Evolutionary conservation across 2,797 vertebrate species (phyloP), one percentile per base, ranked within the genome.

Genomic region (Danio choprae): DNA sequence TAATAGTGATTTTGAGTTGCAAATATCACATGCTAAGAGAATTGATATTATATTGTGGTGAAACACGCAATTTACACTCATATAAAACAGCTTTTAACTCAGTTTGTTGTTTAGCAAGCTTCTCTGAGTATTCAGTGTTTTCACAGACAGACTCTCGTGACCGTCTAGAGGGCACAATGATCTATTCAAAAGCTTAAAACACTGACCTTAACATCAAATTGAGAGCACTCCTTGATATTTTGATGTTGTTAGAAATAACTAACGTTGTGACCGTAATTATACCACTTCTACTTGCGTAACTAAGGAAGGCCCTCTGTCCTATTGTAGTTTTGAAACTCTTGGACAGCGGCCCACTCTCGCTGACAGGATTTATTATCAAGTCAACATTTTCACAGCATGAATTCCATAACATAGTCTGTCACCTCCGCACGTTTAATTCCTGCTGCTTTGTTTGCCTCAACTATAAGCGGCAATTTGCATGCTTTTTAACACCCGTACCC

Each of bases 381-480:
- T 67, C 5, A 53, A 36, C 6, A 2, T 55, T 55, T 41, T 65
- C 29, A 29, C n/a, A 60, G 55, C 44, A 40, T 58, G 29, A 78
- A 38, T 60, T 69, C 29, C 55, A 69, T 50, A 60, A 46, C 44
- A 15, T 50, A 18, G n/a, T 40, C 12, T 1, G 41, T 6, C 43
- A 48, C 11, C 43, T 62, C 29, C 4, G 36, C 38, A 53, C 56
- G 22, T 59, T 22, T 20, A 58, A 77, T 70, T 70, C 44, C 50
- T 36, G 16, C 38, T 46, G 41, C 20, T 55, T 64, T 72, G 69
- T 80, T 80, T 79, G 12, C 22, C 40, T 63, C 59, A 15, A 16
- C 38, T 46, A 7, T 55, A 46, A 44, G 48, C 38, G 2, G 7
- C 22, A 18, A 53, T 79, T 62, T 62, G 18, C 44, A 78, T 22